These are phyloP conservation scores for Lysiphlebus fabarum DNA, from an alignment of 1,140 invertebrate genomes.

Conservation along the genomic window DNA sequence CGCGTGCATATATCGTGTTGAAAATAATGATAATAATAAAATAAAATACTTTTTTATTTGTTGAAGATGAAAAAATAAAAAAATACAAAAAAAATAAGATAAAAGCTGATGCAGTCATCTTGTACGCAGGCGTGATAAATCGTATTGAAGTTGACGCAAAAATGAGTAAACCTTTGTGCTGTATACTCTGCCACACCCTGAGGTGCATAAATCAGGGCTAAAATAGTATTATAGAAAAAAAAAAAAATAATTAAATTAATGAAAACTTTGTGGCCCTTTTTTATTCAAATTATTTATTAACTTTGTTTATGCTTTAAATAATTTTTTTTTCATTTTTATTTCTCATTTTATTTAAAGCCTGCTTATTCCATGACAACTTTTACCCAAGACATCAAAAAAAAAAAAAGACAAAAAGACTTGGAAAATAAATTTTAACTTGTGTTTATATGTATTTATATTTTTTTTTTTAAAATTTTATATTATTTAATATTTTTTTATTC, in stretches of 20 bases:
- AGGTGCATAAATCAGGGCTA: neutral
- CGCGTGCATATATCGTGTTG: neutral
- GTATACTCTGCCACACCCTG: no score
- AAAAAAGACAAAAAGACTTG: neutral
- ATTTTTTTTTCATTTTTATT: neutral
- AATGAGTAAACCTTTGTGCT: constrained; percentile 3
- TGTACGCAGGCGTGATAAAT: constrained; percentile 28
- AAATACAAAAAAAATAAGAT: neutral
- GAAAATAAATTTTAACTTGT: constrained; percentile 13
- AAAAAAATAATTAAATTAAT: neutral
- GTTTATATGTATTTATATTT: neutral
- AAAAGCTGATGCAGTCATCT: neutral
- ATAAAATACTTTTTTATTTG: no score
- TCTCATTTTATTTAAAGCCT: no score
- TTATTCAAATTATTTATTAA: constrained; percentile 15
- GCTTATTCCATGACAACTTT: no score
- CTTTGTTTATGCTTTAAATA: constrained; percentile 2
- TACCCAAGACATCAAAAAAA: no score
- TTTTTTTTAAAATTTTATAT: no score
- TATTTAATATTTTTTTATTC: neutral
- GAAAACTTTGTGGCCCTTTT: neutral
- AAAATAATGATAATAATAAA: no score
- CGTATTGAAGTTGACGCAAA: constrained; percentile 30
- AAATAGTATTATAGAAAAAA: neutral
- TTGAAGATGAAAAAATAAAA: no score